Conservation (phyloP, 2,797 vertebrate species). For the Halcyon chelicuti region DNA sequence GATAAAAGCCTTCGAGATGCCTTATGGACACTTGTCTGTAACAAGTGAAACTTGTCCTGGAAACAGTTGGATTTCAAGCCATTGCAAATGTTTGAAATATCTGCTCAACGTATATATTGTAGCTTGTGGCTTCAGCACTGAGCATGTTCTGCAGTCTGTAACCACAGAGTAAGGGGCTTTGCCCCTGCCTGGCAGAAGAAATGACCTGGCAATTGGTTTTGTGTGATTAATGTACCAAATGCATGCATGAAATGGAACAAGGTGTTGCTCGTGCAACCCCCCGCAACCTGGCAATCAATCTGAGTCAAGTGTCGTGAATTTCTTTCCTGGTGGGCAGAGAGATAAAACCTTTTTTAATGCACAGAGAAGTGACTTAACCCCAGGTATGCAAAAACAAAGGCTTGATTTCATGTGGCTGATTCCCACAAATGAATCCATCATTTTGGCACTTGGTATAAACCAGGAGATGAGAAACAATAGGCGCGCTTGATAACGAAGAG, state of each 20-base stretch:
- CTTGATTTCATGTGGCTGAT: not conserved
- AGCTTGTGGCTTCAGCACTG: not conserved
- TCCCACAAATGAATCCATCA: not conserved
- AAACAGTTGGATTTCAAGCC: not conserved
- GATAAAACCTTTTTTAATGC: not conserved
- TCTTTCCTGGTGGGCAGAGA: not conserved
- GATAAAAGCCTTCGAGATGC: not conserved
- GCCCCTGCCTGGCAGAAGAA: not conserved
- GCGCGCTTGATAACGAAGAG: not conserved
- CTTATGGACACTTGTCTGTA: not conserved
- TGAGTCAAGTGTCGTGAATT: not conserved
- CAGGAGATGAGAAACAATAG: not conserved
- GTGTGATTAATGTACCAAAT: not conserved
- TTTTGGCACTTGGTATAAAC: conserved; percentile 17
- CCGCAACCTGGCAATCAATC: not conserved
- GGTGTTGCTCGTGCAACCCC: not conserved
- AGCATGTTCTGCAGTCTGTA: not conserved
- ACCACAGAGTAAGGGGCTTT: not conserved
- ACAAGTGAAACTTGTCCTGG: not conserved
- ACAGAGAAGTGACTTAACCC: not conserved
- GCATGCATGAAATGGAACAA: not conserved
- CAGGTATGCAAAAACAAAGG: not conserved
- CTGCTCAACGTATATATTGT: not conserved
- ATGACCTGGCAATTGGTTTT: not conserved
- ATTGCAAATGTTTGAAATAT: not conserved